Evolutionary conservation across 1,140 invertebrate species (phyloP), one percentile per base, ranked within the genome.

Genomic region (Drosophila baimaii): DNA sequence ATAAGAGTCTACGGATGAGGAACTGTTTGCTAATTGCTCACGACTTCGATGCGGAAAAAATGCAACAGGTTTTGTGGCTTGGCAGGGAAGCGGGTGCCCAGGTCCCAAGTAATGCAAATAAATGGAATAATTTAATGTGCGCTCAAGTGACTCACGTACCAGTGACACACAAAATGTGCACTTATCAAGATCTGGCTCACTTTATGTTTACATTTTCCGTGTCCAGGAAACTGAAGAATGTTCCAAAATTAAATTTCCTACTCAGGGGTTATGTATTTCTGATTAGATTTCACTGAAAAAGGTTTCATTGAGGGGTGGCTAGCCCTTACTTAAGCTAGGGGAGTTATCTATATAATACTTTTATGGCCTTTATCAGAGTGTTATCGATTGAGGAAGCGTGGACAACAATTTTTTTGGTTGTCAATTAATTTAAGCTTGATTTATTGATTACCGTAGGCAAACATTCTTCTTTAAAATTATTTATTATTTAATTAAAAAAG

Each of bases 1-100:
- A n/a, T n/a, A n/a, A n/a, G n/a, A n/a, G n/a, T n/a, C 41, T 69
- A 49, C 68, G 39, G 52, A 69, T 74, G 63, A 79, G 80, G 70
- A 82, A 82, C 55, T 72, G 64, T 52, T 77, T 77, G 83, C 57
- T 88, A 86, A 86, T 86, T 89, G 80, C 68, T 65, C 79, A 77
- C 77, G 83, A 88, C 63, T 65, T 65, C 27, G 57, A 88, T 77
- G 84, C 83, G 83, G 83, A 88, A 88, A 88, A 83, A 77, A 33
- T 80, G 84, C 83, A 88, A 88, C 83, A 88, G 84, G 84, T 88
- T 80, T 83, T 44, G 25, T 44, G 25, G 15, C 9, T 17, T 9
- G 15, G 23, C 17, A 27, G 56, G 27, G 13, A 29, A 59, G 31
- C 51, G 33, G 49, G 49, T 33, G n/a, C 13, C 27, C 9, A 10